Evolutionary conservation across 2,113 vertebrate species (phyloP).

Genomic region (Passer montanus): DNA sequence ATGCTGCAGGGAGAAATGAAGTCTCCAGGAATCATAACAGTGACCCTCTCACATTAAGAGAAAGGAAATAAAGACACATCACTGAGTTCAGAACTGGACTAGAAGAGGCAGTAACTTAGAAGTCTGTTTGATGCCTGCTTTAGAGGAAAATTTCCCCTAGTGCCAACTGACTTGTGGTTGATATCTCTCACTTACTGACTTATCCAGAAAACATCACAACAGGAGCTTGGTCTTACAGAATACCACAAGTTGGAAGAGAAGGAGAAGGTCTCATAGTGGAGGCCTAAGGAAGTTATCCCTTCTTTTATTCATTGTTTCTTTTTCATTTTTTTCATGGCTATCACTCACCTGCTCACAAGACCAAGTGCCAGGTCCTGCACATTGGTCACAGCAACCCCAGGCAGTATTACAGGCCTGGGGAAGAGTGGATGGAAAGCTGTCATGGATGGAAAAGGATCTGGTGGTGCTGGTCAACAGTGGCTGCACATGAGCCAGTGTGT

Average conservation of each 20-base stretch:
- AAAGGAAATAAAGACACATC: neutral
- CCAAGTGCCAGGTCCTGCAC: neutral
- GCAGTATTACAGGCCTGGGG: fast-evolving
- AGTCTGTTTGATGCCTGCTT: neutral
- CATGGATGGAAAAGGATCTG: neutral
- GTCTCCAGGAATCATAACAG: neutral
- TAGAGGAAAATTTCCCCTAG: neutral
- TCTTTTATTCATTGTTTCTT: neutral
- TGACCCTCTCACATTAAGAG: neutral
- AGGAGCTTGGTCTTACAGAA: neutral
- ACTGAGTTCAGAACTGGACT: neutral
- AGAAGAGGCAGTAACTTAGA: neutral
- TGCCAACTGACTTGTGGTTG: neutral
- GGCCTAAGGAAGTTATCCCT: neutral
- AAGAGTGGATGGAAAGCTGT: neutral
- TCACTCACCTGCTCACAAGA: neutral
- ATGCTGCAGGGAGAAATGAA: neutral
- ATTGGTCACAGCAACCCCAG: neutral
- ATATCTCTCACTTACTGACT: neutral
- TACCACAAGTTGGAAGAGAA: neutral
- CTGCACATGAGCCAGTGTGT: fast-evolving
- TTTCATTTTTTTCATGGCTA: neutral
- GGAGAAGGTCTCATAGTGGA: neutral
- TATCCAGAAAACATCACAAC: neutral
- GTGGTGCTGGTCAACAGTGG: neutral